Base-by-base conservation (phyloP, 2,888 invertebrate species). In the Rotaria socialis region DNA sequence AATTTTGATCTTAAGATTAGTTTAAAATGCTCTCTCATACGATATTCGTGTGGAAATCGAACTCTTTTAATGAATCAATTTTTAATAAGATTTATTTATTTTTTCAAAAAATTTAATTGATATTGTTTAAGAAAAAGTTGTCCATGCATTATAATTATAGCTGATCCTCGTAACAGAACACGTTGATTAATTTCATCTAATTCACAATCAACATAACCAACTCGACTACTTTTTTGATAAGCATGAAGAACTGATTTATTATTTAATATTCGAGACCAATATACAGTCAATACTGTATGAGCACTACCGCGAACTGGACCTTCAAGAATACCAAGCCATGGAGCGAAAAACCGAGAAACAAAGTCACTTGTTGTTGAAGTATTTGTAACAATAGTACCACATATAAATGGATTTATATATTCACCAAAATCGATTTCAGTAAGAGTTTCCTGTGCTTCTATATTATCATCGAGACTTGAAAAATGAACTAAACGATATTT, bases 291-390 rank as follows among this genome's bases (percentile, higher is more conserved):
- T 0, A 92, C 91, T 16, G 92, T 92, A 88, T 92, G 92, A 16
- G 92, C 92, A 10, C 92, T 90, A 89, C 91, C 91, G 87, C 91
- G 91, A 22, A 92, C 92, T 2, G 92, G 92, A 88, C 92, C 92
- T 88, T 92, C 92, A 41, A 89, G 89, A 55, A 92, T 91, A 7
- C 92, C 92, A 88, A 89, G 89, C 92, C 92, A 92, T 0, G 92
- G 92, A 91, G 88, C 92, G 16, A 52, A 92, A 88, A 91, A 92
- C 67, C 92, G 88, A 16, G 92, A 92, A 10, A 92, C 87, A 88
- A 92, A 92, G 87, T 92, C 90, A 3, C 2, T 24, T 24, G 24
- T 47, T 14, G 24, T n/a, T 47, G 24, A 24, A 14, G 7, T 47
- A 8, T 11, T 80, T 24, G 80, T 80, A 24, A 80, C 8, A 47